A percentile compares a stretch with the other conserved stretches of the same genome.
Evolutionary conservation across 2,888 invertebrate species (phyloP).

Genomic region (Schizaphis graminum): DNA sequence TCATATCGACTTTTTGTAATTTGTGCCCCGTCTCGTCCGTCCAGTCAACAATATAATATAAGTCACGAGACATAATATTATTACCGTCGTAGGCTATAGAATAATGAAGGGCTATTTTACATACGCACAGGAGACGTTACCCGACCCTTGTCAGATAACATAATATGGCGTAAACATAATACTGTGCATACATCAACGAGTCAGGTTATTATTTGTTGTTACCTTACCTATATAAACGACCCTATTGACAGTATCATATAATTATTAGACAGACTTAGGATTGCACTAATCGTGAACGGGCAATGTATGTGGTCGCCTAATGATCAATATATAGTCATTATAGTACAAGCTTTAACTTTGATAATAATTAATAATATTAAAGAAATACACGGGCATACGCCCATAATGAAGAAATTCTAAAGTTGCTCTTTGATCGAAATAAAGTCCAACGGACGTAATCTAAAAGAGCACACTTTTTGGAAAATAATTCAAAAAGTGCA

Average conservation of each 20-base stretch:
- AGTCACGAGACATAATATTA: neutral
- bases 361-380: no score
- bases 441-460: no score
- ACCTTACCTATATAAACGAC: neutral
- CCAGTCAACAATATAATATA: no score
- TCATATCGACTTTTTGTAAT: neutral
- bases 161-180: neutral
- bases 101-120: neutral
- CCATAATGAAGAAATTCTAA: no score
- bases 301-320: neutral
- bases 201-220: neutral
- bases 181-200: neutral
- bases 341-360: no score
- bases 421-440: no score
- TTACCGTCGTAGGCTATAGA: neutral
- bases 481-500: no score
- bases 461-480: no score
- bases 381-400: no score
- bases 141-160: neutral
- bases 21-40: neutral
- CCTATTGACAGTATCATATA: neutral
- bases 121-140: neutral
- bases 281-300: neutral
- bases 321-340: no score
- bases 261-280: neutral